phyloP scores from a whole-genome alignment of 2,113 vertebrate species.

The Coreoperca whiteheadi region DNA sequence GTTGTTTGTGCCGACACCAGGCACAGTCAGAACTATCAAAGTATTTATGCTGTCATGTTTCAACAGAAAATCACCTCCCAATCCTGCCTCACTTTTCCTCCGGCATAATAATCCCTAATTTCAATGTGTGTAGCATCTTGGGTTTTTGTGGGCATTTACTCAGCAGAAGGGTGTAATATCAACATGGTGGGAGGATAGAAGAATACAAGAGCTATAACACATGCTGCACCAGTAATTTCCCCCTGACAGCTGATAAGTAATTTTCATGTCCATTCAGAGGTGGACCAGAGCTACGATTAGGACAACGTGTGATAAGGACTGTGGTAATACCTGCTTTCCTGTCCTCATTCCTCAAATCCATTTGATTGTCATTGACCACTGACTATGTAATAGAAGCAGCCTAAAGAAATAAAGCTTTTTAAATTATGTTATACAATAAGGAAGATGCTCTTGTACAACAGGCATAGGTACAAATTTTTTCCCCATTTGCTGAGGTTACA shows the following conservation, averaged over 20 bases:
- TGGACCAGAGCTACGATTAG: constrained; percentile 72
- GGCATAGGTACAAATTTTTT: not conserved
- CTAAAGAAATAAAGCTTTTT: constrained; percentile 11
- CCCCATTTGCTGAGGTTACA: not conserved
- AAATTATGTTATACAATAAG: not conserved
- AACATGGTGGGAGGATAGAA: constrained; percentile 50
- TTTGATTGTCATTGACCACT: constrained; percentile 43
- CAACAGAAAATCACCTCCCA: constrained; percentile 63
- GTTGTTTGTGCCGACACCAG: constrained; percentile 51
- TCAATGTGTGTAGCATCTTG: constrained; percentile 47
- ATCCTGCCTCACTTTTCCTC: constrained; percentile 35
- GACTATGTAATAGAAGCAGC: constrained; percentile 7
- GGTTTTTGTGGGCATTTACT: constrained; percentile 58
- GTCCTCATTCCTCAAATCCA: constrained; percentile 48
- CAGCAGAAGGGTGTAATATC: constrained; percentile 69
- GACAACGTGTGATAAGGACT: constrained; percentile 40
- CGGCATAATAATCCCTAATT: constrained; percentile 72
- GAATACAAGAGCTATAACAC: constrained; percentile 55
- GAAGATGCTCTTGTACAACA: not conserved
- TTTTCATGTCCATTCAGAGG: constrained; percentile 73
- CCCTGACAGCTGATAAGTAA: constrained; percentile 75
- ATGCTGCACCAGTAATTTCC: constrained; percentile 69
- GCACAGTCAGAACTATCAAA: constrained; percentile 70
- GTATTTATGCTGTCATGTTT: constrained; percentile 79
- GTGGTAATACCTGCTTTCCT: constrained; percentile 65